Percentiles rank a stretch among this genome's conserved stretches.
Evolutionary conservation across 2,797 vertebrate species (phyloP).

Genomic region (Sus cebifrons): DNA sequence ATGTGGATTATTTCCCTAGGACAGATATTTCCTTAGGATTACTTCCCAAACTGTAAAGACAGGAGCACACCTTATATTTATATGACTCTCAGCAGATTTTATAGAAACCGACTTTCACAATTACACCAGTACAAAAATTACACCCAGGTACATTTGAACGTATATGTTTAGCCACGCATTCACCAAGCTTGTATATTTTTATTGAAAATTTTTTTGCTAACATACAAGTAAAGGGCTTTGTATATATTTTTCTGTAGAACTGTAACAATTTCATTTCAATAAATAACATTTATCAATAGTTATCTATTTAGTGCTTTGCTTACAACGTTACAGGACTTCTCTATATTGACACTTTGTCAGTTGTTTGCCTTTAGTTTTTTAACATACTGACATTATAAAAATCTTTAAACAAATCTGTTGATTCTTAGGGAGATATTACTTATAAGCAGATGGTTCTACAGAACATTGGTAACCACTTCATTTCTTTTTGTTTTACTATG

Average conservation of each 20-base stretch:
- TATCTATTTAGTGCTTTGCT: neutral
- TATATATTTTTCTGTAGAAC: slow-evolving; percentile 12
- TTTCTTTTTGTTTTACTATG: neutral
- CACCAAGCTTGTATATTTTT: neutral
- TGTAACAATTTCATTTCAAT: slow-evolving; percentile 58
- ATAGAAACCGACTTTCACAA: neutral
- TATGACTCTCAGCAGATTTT: neutral
- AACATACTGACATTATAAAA: slow-evolving; percentile 21
- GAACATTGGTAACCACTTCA: neutral
- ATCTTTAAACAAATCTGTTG: neutral
- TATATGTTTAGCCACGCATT: neutral
- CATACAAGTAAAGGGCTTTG: neutral
- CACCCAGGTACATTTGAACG: neutral
- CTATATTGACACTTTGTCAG: neutral
- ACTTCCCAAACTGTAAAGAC: neutral
- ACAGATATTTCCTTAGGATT: neutral
- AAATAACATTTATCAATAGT: neutral
- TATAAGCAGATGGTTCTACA: neutral
- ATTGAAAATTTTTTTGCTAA: neutral
- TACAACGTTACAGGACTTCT: neutral
- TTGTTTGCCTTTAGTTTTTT: slow-evolving; percentile 1
- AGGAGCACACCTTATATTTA: neutral
- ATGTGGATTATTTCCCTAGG: slow-evolving; percentile 28
- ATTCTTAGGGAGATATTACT: slow-evolving; percentile 19
- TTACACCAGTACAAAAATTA: neutral